Base-by-base conservation (phyloP, 2,888 invertebrate species). In the Ichneumon xanthorius region DNA sequence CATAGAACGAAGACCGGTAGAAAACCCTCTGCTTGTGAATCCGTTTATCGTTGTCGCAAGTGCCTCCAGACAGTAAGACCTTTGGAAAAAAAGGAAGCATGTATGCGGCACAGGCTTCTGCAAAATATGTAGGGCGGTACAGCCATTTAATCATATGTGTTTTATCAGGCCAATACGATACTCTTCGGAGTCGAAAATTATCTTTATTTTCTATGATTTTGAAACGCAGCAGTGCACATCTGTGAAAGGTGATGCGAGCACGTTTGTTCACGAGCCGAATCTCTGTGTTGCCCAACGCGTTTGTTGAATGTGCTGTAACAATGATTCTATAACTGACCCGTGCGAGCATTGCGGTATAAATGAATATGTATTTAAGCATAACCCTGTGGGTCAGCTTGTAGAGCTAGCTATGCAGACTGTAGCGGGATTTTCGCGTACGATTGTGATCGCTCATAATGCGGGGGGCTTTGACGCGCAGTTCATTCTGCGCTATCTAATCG, bases 161-260 rank as follows among this genome's bases (percentile, higher is more conserved):
- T n/a, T n/a, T n/a, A n/a, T n/a, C n/a, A n/a, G n/a, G n/a, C n/a
- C n/a, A n/a, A n/a, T n/a, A n/a, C n/a, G n/a, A n/a, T n/a, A n/a
- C n/a, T n/a, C n/a, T n/a, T n/a, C n/a, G n/a, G n/a, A n/a, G n/a
- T n/a, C n/a, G n/a, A n/a, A n/a, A n/a, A n/a, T n/a, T n/a, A n/a
- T n/a, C n/a, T n/a, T n/a, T n/a, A n/a, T n/a, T n/a, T n/a, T n/a
- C n/a, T 78, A 73, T 80, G 71, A 22, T 22, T 86, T 86, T 7
- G 80, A 88, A 55, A 76, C 68, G 55, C 86, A 65, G 19, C 77
- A 88, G 73, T 80, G 86, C 6, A 70, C 48, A 4, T 22, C 37
- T 4, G 4, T 73, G 30, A 11, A 26, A 14, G 61, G 73, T 2
- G n/a, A 7, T 7, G 4, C 73, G 0, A 3, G 9, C 26, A 63